Evolutionary conservation across 2,113 vertebrate species (phyloP).

Genomic region (Todiramphus saurophagus): DNA sequence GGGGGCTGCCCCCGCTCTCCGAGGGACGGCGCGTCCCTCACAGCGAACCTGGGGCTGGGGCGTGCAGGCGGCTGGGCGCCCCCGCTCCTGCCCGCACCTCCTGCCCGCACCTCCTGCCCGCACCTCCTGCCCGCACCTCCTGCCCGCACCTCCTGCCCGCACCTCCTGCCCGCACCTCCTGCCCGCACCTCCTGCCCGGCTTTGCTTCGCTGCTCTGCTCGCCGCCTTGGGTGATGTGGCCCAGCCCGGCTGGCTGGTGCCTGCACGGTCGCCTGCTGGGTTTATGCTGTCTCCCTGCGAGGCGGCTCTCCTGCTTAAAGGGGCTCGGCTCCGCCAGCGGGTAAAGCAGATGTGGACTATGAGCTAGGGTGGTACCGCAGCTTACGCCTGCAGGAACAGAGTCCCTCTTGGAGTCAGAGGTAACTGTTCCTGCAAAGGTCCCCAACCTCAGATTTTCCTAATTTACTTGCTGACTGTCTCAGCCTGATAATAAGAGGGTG

Average conservation of each 20-base stretch:
- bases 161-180: too few species aligned
- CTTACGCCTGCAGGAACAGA: not conserved
- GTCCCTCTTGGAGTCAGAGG: not conserved
- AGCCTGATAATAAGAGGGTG: not conserved
- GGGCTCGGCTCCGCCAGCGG: not conserved
- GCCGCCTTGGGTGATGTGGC: not conserved
- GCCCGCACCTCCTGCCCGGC: rapidly evolving
- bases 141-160: too few species aligned
- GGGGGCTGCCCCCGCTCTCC: not conserved
- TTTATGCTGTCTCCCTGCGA: too few species aligned
- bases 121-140: not conserved
- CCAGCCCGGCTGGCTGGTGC: too few species aligned
- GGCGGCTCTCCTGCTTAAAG: not conserved
- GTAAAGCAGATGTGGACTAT: too few species aligned
- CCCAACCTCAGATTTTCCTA: not conserved
- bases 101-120: not conserved
- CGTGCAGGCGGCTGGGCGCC: not conserved
- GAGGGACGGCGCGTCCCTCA: too few species aligned
- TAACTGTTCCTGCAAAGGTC: not conserved
- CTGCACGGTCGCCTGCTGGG: not conserved
- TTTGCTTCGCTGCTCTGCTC: rapidly evolving
- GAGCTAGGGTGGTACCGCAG: not conserved
- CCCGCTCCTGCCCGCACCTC: too few species aligned
- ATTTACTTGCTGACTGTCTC: not conserved
- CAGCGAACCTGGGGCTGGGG: not conserved